These are phyloP conservation scores for Sebastes aleutianus DNA, from an alignment of 2,797 vertebrate genomes.

Conservation along the genomic window DNA sequence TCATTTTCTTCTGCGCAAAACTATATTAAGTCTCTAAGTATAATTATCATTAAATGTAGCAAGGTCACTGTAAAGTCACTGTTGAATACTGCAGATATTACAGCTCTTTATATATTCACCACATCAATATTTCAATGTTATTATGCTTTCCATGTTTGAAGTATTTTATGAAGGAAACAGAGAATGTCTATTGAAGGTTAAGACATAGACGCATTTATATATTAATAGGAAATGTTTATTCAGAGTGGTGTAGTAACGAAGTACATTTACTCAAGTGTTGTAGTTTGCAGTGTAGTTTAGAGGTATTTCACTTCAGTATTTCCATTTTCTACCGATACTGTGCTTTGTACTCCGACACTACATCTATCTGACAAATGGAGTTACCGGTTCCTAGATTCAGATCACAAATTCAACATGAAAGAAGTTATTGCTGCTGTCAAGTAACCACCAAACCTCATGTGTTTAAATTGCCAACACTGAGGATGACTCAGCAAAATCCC, in stretches of 20 bases:
- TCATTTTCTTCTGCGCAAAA: neutral
- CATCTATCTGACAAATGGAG: neutral
- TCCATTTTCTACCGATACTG: neutral
- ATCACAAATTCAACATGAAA: neutral
- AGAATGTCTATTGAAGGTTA: neutral
- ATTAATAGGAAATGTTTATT: neutral
- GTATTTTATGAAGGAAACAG: neutral
- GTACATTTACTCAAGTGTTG: neutral
- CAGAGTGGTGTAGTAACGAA: neutral
- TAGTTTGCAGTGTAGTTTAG: neutral
- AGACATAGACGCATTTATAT: neutral
- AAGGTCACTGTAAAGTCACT: neutral
- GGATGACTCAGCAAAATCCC: neutral
- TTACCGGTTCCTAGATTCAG: too few relatives aligned
- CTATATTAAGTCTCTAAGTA: neutral
- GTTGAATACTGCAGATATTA: neutral
- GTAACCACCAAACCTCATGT: neutral
- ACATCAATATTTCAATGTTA: neutral
- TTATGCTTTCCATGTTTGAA: neutral
- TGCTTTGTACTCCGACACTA: too few relatives aligned
- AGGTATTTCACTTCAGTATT: neutral
- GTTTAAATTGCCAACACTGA: neutral
- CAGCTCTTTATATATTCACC: neutral
- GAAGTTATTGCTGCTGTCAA: neutral
- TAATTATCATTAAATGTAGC: neutral